Evolutionary conservation across 2,113 vertebrate species (phyloP).

Genomic region (Physeter macrocephalus): DNA sequence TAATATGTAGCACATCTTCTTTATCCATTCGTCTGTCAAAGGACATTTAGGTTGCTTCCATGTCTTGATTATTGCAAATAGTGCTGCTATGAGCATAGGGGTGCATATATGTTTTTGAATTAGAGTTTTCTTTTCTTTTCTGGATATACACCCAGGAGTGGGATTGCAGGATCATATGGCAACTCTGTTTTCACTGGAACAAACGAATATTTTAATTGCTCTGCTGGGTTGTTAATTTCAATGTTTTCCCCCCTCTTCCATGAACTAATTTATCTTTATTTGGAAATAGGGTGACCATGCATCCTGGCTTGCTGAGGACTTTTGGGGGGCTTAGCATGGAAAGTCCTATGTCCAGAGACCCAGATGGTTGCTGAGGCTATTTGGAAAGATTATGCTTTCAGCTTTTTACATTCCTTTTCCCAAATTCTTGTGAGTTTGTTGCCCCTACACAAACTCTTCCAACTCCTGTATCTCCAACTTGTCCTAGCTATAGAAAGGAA

Average conservation of each 20-base stretch:
- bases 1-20: too few species aligned
- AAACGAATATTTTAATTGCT: background rate
- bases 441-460: background rate
- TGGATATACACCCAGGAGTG: too few species aligned
- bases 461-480: background rate
- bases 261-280: background rate
- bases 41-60: too few species aligned
- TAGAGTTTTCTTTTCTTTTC: too few species aligned
- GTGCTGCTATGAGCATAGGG: too few species aligned
- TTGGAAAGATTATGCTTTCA: background rate
- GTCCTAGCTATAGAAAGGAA: background rate
- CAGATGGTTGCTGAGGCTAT: rapidly evolving
- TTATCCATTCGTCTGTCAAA: too few species aligned
- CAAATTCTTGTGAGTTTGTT: background rate
- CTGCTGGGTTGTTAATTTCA: too few species aligned
- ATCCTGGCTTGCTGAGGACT: background rate
- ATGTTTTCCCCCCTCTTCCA: too few species aligned
- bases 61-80: too few species aligned
- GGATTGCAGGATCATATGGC: too few species aligned
- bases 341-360: background rate
- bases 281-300: rapidly evolving
- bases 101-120: too few species aligned
- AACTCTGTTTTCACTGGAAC: too few species aligned
- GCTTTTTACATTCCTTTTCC: background rate
- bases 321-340: background rate